Percentiles rank a stretch among this genome's conserved stretches.
phyloP scores from a whole-genome alignment of 2,113 vertebrate species.

The Mugil cephalus region DNA sequence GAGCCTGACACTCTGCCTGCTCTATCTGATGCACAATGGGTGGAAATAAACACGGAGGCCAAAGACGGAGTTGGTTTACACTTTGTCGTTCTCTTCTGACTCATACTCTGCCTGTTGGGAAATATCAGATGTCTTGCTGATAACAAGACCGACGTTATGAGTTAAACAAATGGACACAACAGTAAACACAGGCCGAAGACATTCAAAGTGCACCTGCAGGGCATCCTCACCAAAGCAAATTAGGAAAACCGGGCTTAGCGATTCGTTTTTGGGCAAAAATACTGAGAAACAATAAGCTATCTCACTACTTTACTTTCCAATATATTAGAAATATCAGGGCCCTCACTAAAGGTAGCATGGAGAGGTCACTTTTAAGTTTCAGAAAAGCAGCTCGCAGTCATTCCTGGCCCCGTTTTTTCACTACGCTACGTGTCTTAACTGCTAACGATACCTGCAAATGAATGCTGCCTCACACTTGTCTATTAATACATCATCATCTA shows the following conservation, averaged over 20 bases:
- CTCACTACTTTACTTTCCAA: background rate
- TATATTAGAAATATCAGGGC: background rate
- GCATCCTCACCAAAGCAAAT: background rate
- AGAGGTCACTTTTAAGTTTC: background rate
- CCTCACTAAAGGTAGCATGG: background rate
- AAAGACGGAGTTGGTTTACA: conserved; percentile 42
- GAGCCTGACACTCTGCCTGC: conserved; percentile 43
- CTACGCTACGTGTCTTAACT: conserved; percentile 13
- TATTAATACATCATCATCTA: conserved; percentile 78
- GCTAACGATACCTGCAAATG: conserved; percentile 60
- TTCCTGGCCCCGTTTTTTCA: conserved; percentile 1
- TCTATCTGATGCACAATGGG: conserved; percentile 9
- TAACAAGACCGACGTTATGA: conserved; percentile 22
- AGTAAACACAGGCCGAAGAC: background rate
- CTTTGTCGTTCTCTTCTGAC: conserved; percentile 43
- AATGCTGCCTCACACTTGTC: conserved; percentile 71
- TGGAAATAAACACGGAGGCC: conserved; percentile 27
- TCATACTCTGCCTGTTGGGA: conserved; percentile 30
- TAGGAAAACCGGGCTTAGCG: background rate
- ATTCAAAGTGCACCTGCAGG: background rate
- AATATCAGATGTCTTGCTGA: conserved; percentile 43
- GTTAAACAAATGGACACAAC: conserved; percentile 16
- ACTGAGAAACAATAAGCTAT: background rate
- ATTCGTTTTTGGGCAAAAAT: conserved; percentile 1
- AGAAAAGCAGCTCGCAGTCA: background rate